Conservation (phyloP, 2,113 vertebrate species). For the Vireo altiloquus region DNA sequence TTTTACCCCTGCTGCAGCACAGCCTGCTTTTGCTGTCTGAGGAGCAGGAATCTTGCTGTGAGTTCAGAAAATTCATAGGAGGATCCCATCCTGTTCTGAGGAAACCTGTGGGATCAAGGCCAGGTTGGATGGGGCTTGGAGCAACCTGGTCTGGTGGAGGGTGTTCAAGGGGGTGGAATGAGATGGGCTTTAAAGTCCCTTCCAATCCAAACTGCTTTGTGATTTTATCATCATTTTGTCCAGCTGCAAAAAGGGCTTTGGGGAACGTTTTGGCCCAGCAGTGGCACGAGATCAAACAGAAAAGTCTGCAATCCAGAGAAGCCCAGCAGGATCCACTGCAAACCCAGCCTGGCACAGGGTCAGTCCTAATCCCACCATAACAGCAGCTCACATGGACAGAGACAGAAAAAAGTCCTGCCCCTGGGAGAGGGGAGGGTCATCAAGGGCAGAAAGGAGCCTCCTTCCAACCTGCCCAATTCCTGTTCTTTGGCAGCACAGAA, state of each 20-base stretch:
- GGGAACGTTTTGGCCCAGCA: not conserved
- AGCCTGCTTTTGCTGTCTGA: not conserved
- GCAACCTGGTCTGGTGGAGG: not conserved
- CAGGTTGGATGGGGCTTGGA: not conserved
- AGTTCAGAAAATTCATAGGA: not conserved
- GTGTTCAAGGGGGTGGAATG: not conserved
- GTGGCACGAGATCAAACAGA: not conserved
- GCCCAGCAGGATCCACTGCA: not conserved
- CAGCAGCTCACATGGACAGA: not conserved
- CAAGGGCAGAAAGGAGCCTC: not conserved
- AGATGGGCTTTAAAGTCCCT: not conserved
- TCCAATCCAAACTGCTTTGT: not conserved
- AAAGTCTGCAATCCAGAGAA: not conserved
- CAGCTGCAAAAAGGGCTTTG: not conserved
- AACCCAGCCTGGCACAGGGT: not conserved
- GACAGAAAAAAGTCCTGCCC: not conserved
- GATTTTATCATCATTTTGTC: not conserved
- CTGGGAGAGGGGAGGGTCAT: not conserved
- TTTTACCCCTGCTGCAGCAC: not conserved
- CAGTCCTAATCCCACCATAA: rapidly evolving
- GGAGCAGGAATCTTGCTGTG: not conserved
- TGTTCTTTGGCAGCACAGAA: not conserved
- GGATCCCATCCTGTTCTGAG: not conserved
- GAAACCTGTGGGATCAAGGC: not conserved
- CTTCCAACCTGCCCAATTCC: not conserved